These are phyloP conservation scores for Aphodius granarius DNA, from an alignment of 2,888 invertebrate genomes.

Conservation along the genomic window DNA sequence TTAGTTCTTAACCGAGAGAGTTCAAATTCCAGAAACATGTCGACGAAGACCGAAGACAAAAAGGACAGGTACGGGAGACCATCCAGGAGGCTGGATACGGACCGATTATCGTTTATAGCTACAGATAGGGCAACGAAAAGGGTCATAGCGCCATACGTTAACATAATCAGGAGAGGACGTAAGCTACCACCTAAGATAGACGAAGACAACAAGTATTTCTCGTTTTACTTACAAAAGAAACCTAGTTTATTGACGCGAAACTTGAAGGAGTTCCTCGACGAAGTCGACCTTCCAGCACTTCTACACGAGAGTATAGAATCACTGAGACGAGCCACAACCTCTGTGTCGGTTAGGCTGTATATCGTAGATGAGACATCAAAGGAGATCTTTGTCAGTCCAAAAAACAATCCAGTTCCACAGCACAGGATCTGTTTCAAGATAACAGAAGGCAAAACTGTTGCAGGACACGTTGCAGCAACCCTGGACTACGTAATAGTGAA, in stretches of 20 bases:
- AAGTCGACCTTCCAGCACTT: conserved; percentile 59
- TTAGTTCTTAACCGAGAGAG: background rate
- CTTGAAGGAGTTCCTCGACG: conserved; percentile 56
- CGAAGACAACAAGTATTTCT: conserved; percentile 40
- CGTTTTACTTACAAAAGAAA: conserved; percentile 33
- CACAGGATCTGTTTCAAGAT: conserved; percentile 63
- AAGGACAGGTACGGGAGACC: conserved; percentile 15
- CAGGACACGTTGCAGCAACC: conserved; percentile 60
- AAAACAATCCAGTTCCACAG: conserved; percentile 54
- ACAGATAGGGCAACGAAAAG: conserved; percentile 59
- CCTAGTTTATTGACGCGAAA: conserved; percentile 48
- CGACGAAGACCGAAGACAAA: background rate
- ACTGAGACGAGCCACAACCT: conserved; percentile 51
- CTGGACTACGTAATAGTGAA: conserved; percentile 59
- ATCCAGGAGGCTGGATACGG: background rate
- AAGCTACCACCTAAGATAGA: conserved; percentile 27
- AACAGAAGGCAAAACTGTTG: conserved; percentile 58
- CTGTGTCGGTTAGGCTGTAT: conserved; percentile 60
- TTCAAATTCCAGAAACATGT: background rate
- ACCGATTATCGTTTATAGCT: conserved; percentile 13
- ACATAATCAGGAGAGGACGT: conserved; percentile 44
- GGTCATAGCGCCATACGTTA: conserved; percentile 62
- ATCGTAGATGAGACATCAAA: conserved; percentile 58
- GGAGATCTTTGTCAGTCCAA: conserved; percentile 60
- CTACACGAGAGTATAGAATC: conserved; percentile 62